Conservation (phyloP, 2,113 vertebrate species). For the Petaurus breviceps region DNA sequence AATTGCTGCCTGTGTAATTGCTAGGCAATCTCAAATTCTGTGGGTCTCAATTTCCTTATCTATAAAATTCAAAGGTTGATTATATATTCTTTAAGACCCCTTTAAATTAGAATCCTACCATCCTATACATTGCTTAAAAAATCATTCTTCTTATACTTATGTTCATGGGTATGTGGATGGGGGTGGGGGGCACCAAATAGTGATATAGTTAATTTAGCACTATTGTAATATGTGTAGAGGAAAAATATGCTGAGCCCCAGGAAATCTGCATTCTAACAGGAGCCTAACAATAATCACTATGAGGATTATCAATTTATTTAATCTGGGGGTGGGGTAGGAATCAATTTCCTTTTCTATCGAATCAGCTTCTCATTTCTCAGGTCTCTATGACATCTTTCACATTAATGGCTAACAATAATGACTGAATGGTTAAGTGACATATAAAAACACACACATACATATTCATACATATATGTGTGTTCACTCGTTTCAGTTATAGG, state of each 20-base stretch:
- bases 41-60: background rate
- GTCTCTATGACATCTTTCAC: background rate
- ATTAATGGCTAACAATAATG: too few species aligned
- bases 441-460: too few species aligned
- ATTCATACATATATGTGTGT: background rate
- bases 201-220: background rate
- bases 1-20: background rate
- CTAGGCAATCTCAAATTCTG: background rate
- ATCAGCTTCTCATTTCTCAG: background rate
- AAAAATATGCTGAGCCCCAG: background rate
- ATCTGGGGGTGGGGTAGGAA: background rate
- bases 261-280: background rate
- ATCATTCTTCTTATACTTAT: background rate
- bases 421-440: background rate
- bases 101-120: background rate
- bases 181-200: background rate
- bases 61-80: background rate
- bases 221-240: background rate
- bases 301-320: background rate
- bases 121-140: background rate
- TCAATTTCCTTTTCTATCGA: background rate
- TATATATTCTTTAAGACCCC: background rate
- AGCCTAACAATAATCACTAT: background rate
- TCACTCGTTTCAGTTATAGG: too few species aligned
- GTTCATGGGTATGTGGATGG: background rate